Conservation (phyloP, 2,888 invertebrate species). For the Nomada ferruginata region DNA sequence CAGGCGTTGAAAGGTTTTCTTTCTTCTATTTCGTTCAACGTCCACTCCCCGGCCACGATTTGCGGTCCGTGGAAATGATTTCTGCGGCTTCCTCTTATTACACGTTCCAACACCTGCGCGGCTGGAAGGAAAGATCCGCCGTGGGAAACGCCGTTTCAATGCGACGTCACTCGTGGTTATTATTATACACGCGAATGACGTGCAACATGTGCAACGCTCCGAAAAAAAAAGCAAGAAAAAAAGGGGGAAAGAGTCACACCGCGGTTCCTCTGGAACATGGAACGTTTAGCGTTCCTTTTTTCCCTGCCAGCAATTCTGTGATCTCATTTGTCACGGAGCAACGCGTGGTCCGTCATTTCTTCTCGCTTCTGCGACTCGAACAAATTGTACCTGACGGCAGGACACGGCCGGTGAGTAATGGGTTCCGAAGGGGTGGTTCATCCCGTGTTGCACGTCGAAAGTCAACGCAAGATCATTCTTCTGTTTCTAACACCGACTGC, state of each 20-base stretch:
- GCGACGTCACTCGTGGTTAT: not conserved
- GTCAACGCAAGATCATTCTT: conserved; percentile 62
- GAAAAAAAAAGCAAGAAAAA: not conserved
- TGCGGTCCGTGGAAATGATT: not conserved
- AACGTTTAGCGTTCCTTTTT: conserved; percentile 14
- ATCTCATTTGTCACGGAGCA: conserved; percentile 64
- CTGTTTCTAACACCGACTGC: conserved; percentile 45
- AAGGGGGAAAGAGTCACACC: not conserved
- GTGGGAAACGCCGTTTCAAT: too few species aligned
- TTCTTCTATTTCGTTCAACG: conserved; percentile 14
- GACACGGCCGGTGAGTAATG: conserved; percentile 69
- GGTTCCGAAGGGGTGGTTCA: conserved; percentile 57
- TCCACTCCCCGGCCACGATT: not conserved
- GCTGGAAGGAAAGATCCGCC: too few species aligned
- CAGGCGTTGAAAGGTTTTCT: too few species aligned
- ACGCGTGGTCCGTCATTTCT: conserved; percentile 63
- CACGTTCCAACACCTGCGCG: too few species aligned
- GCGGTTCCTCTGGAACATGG: not conserved
- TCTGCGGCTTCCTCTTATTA: not conserved
- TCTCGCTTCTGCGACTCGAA: conserved; percentile 64
- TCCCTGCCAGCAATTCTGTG: conserved; percentile 27
- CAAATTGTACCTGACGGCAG: conserved; percentile 70
- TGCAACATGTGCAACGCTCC: conserved; percentile 8
- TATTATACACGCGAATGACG: conserved; percentile 7
- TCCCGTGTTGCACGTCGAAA: conserved; percentile 60